These are phyloP conservation scores for Papilio helenus DNA, from an alignment of 1,140 invertebrate genomes.

Conservation along the genomic window DNA sequence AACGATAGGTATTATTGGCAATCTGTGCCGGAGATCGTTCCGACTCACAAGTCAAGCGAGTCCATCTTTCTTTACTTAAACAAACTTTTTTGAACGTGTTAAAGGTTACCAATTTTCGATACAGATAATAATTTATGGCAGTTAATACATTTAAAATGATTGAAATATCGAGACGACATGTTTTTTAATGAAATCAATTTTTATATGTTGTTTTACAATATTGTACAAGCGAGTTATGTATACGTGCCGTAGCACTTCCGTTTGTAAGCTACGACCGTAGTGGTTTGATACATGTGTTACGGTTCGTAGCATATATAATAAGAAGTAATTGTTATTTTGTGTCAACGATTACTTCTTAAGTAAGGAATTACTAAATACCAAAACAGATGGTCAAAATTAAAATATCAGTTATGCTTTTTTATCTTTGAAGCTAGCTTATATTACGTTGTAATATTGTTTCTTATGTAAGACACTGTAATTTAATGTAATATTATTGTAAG, in stretches of 20 bases:
- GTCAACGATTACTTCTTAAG: too few species aligned
- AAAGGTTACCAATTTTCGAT: neutral
- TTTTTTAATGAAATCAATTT: too few species aligned
- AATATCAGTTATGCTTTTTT: too few species aligned
- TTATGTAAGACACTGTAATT: neutral
- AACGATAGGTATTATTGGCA: conserved; percentile 31
- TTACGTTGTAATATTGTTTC: too few species aligned
- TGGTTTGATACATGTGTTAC: neutral
- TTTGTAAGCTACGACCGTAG: neutral
- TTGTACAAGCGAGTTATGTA: too few species aligned
- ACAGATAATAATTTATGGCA: neutral
- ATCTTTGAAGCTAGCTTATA: too few species aligned
- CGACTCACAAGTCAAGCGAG: conserved; percentile 13
- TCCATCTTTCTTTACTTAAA: conserved; percentile 15
- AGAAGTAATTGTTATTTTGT: too few species aligned
- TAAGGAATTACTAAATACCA: too few species aligned
- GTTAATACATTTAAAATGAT: neutral
- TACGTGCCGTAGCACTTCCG: neutral
- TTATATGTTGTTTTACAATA: too few species aligned
- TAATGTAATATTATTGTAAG: neutral
- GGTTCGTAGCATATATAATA: neutral
- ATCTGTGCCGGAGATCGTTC: neutral
- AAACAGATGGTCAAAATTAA: too few species aligned
- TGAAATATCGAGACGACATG: neutral
- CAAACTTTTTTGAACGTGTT: neutral